Evolutionary conservation across 2,797 vertebrate species (phyloP).

Genomic region (Anas georgica): DNA sequence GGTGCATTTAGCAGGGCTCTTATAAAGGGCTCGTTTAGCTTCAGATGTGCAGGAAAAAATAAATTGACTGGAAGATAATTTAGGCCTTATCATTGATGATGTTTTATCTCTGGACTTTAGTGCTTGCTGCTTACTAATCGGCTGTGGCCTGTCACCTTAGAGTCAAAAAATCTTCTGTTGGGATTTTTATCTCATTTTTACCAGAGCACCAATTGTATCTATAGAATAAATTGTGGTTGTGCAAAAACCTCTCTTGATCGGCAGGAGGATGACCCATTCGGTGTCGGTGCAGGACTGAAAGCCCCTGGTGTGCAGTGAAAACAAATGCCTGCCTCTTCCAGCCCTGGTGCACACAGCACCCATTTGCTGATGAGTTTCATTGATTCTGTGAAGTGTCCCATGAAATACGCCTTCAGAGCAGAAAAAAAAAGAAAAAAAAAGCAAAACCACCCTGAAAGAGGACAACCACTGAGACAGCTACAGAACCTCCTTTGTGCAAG

Average conservation of each 20-base stretch:
- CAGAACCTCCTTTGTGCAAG: conserved; percentile 87
- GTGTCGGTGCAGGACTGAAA: conserved; percentile 78
- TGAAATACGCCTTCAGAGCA: conserved; percentile 87
- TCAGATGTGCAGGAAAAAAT: conserved; percentile 54
- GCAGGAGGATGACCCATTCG: conserved; percentile 74
- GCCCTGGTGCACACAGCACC: conserved; percentile 80
- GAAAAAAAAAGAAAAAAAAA: conserved; percentile 80
- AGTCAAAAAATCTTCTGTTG: conserved; percentile 19
- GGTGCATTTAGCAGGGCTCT: conserved; percentile 59
- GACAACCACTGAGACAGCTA: conserved; percentile 87
- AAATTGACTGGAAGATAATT: conserved; percentile 74
- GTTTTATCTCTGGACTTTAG: conserved; percentile 54
- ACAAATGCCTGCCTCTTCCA: conserved; percentile 75
- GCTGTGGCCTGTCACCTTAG: background rate
- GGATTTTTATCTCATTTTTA: background rate
- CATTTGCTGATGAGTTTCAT: conserved; percentile 83
- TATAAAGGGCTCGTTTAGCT: conserved; percentile 64
- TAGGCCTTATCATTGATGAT: conserved; percentile 54
- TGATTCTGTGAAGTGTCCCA: conserved; percentile 88
- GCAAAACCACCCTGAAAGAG: conserved; percentile 77
- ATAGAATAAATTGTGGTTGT: conserved; percentile 12
- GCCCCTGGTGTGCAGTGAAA: conserved; percentile 71
- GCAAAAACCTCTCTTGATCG: conserved; percentile 69
- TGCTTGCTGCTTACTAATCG: conserved; percentile 47
- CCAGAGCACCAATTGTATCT: background rate